Conservation (phyloP, 2,797 vertebrate species). For the Clamator glandarius region DNA sequence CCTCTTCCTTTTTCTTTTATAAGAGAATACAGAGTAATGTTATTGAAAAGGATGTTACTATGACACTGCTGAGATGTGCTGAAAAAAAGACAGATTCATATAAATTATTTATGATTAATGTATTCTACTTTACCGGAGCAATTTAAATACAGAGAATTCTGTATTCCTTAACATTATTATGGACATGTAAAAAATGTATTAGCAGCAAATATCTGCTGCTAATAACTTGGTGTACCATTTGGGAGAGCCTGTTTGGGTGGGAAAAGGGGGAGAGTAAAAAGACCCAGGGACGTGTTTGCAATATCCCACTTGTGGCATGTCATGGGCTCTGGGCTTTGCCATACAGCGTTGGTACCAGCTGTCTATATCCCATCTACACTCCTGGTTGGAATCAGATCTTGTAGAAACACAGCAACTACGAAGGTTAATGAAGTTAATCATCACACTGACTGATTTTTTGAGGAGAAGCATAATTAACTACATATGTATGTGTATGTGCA, state of each 20-base stretch:
- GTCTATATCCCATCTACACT: background rate
- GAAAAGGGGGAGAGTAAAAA: background rate
- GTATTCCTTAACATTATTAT: background rate
- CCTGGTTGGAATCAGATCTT: background rate
- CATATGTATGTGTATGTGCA: rapidly evolving
- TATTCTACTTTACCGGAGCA: background rate
- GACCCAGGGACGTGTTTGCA: rapidly evolving
- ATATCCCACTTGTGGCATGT: background rate
- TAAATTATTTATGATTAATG: slow-evolving; percentile 59
- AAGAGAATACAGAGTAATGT: background rate
- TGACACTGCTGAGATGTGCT: background rate
- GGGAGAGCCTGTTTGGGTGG: background rate
- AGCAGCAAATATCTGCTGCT: background rate
- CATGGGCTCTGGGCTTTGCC: background rate
- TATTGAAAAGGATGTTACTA: background rate
- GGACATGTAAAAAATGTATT: background rate
- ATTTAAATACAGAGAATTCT: background rate
- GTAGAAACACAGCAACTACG: rapidly evolving
- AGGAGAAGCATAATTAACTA: background rate
- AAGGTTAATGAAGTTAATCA: rapidly evolving
- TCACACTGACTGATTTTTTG: rapidly evolving
- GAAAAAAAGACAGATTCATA: background rate
- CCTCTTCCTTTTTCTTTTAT: background rate
- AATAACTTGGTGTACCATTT: background rate
- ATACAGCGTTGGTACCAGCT: rapidly evolving